These are phyloP conservation scores for Amphipyra tragopoginis DNA, from an alignment of 2,888 invertebrate species.

Conservation along the genomic window DNA sequence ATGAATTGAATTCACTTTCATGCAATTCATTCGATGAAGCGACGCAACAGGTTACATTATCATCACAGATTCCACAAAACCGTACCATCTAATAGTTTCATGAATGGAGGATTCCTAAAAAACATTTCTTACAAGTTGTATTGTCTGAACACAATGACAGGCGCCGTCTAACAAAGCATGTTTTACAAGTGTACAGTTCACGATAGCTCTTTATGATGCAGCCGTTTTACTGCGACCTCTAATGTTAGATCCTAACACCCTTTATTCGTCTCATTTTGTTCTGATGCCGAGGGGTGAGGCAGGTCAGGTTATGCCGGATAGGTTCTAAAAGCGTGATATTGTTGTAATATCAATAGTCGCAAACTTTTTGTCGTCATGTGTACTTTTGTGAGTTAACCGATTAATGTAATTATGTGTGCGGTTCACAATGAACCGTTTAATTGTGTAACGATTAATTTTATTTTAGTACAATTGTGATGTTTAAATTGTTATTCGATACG, in stretches of 20 bases:
- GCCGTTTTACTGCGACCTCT: constrained; percentile 80
- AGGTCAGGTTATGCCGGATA: constrained; percentile 77
- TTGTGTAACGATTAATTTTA: constrained; percentile 56
- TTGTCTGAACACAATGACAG: constrained; percentile 88
- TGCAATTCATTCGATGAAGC: constrained; percentile 67
- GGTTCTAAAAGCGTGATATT: constrained; percentile 87
- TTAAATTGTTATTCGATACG: constrained; percentile 37
- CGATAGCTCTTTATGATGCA: constrained; percentile 87
- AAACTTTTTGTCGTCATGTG: constrained; percentile 84
- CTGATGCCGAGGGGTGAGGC: constrained; percentile 60
- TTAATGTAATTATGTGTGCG: constrained; percentile 84
- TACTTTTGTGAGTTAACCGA: constrained; percentile 82
- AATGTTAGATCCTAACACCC: constrained; percentile 66
- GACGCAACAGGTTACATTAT: constrained; percentile 85
- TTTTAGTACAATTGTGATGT: constrained; percentile 44
- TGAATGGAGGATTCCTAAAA: constrained; percentile 89
- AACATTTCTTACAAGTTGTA: constrained; percentile 89
- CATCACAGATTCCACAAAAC: constrained; percentile 82
- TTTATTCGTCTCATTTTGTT: constrained; percentile 60
- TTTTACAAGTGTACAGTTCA: constrained; percentile 89
- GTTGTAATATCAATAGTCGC: constrained; percentile 87
- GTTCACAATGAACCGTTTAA: constrained; percentile 58
- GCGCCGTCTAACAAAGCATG: constrained; percentile 86
- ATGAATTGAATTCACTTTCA: constrained; percentile 70
- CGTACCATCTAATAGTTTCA: constrained; percentile 83